Evolutionary conservation across 2,797 vertebrate species (phyloP), one percentile per base, ranked within the genome.

Genomic region (Champsocephalus gunnari): DNA sequence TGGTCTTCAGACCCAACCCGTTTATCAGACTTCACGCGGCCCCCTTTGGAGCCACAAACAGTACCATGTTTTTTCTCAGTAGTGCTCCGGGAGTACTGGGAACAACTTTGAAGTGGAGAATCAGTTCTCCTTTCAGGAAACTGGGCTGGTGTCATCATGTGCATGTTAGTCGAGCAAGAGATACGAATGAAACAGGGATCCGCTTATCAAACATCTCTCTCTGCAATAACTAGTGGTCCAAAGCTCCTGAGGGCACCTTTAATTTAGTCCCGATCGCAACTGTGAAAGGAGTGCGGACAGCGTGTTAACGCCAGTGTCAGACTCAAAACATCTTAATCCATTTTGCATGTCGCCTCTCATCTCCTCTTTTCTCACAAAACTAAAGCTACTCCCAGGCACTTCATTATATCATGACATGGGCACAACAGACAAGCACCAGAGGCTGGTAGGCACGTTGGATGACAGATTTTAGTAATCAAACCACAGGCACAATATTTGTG

Each of bases 401-500:
- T 78, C 32, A 66, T 66, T 53, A 65, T 58, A 69, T 72, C 77
- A 66, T 60, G 45, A 41, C 71, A 79, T 12, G 17, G 61, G 61
- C 41, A 70, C 75, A 38, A 28, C 61, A 68, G 80, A 85, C 79
- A 59, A 71, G 77, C 63, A 71, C 10, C 80, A 73, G 66, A 80
- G n/a, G 67, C 69, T 75, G 53, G 32, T 67, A 55, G 61, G 70
- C 74, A 85, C 82, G 84, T 69, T 19, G 19, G 56, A 69, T 13
- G 73, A 75, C 79, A 67, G 70, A 83, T 76, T 84, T 78, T 50
- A 24, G 71, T 53, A 80, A 87, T 80, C 56, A 71, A 86, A 79
- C 81, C 73, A 62, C 62, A 48, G 86, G 67, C 69, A 1, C 57
- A 12, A 47, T 69, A 70, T 75, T 54, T 65, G 71, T 75, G 84